Percentiles rank a stretch among this genome's conserved stretches.
Conservation (phyloP, 35 echinoderm and acorn worm genomes). For the Amphiura filiformis region DNA sequence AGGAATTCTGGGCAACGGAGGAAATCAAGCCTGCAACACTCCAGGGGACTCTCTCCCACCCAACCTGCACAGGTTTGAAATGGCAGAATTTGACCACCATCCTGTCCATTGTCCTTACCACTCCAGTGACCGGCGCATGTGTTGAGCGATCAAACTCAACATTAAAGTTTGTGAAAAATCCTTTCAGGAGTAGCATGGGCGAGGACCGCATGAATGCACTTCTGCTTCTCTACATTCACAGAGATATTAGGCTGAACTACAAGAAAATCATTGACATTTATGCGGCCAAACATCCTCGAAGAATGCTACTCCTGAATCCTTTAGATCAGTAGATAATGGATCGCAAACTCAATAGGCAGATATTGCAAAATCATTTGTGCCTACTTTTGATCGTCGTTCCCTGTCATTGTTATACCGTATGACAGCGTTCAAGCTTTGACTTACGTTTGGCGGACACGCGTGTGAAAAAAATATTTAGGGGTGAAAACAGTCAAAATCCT, state of each 20-base stretch:
- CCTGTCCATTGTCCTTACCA: slow-evolving; percentile 23
- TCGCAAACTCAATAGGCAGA: no score
- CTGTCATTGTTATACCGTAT: no score
- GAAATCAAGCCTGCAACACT: no score
- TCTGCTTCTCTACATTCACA: slow-evolving; percentile 37
- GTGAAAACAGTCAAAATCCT: no score
- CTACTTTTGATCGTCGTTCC: no score
- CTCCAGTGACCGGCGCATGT: slow-evolving; percentile 29
- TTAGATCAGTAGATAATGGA: not conserved
- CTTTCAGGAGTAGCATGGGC: slow-evolving; percentile 25
- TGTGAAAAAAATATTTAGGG: no score
- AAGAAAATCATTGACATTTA: slow-evolving; percentile 42
- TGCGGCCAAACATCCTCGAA: slow-evolving; percentile 40
- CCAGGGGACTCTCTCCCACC: no score
- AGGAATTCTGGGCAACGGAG: no score
- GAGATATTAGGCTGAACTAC: slow-evolving; percentile 47
- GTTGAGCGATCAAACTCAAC: slow-evolving; percentile 58
- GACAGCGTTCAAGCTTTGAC: no score
- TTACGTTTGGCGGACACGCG: no score
- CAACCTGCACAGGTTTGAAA: not conserved
- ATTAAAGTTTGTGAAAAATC: slow-evolving; percentile 22
- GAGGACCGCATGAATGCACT: slow-evolving; percentile 64
- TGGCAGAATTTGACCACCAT: not conserved
- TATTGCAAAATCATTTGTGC: no score
- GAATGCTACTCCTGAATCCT: slow-evolving; percentile 17